Percentiles rank a stretch among this genome's conserved stretches.
Conservation (phyloP, 1,140 invertebrate genomes). For the Ceratosolen fusciceps region DNA sequence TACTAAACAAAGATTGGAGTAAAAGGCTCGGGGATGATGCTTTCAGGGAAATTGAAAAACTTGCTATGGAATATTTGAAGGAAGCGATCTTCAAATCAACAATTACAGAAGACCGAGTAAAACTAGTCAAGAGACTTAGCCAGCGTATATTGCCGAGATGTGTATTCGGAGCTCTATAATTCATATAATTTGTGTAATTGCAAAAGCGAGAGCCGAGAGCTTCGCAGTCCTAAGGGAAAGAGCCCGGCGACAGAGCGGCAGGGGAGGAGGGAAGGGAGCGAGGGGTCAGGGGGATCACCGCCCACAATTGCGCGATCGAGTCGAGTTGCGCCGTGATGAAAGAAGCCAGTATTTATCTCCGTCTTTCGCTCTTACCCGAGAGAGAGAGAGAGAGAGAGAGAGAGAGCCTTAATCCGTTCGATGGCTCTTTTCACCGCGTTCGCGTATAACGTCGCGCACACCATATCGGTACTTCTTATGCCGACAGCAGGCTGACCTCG, state of each 20-base stretch:
- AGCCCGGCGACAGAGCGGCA: no score
- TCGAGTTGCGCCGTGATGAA: conserved; percentile 1
- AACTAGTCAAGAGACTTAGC: not conserved
- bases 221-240: no score
- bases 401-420: conserved; percentile 14
- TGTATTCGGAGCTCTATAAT: not conserved
- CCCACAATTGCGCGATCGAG: conserved; percentile 17
- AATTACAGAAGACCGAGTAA: not conserved
- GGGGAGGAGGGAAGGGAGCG: not conserved
- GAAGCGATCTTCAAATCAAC: not conserved
- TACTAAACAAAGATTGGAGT: not conserved
- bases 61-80: not conserved
- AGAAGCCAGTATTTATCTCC: conserved; percentile 1
- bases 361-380: not conserved
- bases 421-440: conserved; percentile 10
- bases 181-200: conserved; percentile 19
- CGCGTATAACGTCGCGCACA: not conserved
- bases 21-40: not conserved
- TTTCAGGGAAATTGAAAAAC: conserved; percentile 5
- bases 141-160: not conserved
- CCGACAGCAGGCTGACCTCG: conserved; percentile 13
- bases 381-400: no score
- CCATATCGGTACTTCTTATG: conserved; percentile 21
- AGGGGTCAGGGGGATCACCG: not conserved
- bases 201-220: not conserved